phyloP scores from a whole-genome alignment of 2,797 vertebrate genomes.

The Pempheris klunzingeri region DNA sequence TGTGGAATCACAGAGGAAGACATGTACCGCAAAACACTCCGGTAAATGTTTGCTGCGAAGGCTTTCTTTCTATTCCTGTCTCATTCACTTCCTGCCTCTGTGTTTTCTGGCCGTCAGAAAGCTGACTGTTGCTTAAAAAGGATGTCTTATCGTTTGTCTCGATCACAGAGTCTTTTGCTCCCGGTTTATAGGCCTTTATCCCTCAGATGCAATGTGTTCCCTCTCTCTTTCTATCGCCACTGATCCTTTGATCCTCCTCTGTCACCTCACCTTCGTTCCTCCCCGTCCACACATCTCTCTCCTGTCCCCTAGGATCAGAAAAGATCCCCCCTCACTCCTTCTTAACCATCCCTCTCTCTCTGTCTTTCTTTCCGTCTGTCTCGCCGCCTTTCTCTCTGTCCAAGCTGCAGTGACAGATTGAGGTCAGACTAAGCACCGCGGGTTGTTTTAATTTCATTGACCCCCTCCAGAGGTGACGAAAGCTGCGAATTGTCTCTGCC shows the following conservation, averaged over 20 bases:
- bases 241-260: constrained; percentile 45
- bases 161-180: constrained; percentile 37
- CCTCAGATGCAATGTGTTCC: constrained; percentile 14
- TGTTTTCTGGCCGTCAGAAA: constrained; percentile 14
- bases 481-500: constrained; percentile 73
- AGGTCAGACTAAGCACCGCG: constrained; percentile 77
- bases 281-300: constrained; percentile 33
- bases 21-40: constrained; percentile 92
- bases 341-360: constrained; percentile 26
- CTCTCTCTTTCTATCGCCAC: constrained; percentile 15
- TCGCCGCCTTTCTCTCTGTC: constrained; percentile 39
- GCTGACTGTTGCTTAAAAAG: constrained; percentile 39
- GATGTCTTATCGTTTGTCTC: constrained; percentile 60
- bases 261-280: constrained; percentile 35
- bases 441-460: constrained; percentile 85
- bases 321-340: constrained; percentile 45
- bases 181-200: constrained; percentile 29
- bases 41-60: constrained; percentile 77
- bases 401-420: constrained; percentile 84
- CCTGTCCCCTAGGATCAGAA: constrained; percentile 52
- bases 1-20: constrained; percentile 92
- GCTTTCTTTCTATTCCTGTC: constrained; percentile 51
- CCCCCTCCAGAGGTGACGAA: constrained; percentile 80
- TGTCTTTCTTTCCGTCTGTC: constrained; percentile 46
- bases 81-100: constrained; percentile 22